Conservation (phyloP, 2,113 vertebrate genomes). For the Aplodontia rufa region DNA sequence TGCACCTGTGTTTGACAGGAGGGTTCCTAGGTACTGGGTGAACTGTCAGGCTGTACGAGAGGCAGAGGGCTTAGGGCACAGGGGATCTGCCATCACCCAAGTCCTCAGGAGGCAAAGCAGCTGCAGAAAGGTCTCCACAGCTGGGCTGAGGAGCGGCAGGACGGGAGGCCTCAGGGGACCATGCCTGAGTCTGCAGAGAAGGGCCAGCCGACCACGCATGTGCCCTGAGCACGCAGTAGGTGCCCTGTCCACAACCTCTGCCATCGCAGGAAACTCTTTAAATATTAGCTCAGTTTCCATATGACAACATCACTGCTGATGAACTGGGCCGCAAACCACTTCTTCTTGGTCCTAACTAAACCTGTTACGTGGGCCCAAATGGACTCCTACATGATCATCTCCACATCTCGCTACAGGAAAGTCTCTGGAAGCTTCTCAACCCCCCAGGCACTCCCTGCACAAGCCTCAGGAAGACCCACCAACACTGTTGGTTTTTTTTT, state of each 20-base stretch:
- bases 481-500: neutral
- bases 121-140: neutral
- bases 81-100: neutral
- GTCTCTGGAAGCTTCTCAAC: neutral
- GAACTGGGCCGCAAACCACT: neutral
- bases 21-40: neutral
- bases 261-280: neutral
- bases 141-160: neutral
- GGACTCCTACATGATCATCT: neutral
- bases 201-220: neutral
- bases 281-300: neutral
- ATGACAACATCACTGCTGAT: neutral
- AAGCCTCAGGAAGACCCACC: neutral
- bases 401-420: neutral
- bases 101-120: neutral
- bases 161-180: neutral
- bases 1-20: no score
- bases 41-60: neutral
- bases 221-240: neutral
- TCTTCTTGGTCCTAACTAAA: neutral
- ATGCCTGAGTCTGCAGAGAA: rapidly evolving
- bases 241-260: neutral
- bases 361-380: neutral
- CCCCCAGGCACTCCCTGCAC: neutral
- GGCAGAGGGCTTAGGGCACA: neutral